Evolutionary conservation across 2,113 vertebrate species (phyloP).

Genomic region (Larimichthys crocea): DNA sequence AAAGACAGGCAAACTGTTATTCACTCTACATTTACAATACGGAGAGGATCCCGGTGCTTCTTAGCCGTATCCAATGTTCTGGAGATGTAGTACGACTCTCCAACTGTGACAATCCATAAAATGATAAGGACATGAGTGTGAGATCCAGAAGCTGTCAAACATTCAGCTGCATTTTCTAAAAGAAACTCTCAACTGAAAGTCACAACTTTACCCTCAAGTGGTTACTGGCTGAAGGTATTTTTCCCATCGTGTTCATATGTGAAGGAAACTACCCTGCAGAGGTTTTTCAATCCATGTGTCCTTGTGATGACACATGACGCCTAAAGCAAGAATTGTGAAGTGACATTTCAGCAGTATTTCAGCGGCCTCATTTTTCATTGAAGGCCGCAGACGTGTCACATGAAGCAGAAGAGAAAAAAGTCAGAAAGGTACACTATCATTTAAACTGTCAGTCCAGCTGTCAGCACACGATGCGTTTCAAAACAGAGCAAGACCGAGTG

Average conservation of each 20-base stretch:
- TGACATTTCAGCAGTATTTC: conserved; percentile 58
- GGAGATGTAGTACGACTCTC: background rate
- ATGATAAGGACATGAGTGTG: background rate
- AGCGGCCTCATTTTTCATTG: conserved; percentile 60
- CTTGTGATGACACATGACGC: conserved; percentile 62
- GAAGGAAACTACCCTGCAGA: conserved; percentile 13
- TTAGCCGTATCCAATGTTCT: background rate
- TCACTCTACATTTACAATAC: background rate
- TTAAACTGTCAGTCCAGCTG: conserved; percentile 65
- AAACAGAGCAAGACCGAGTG: conserved; percentile 20
- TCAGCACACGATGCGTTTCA: conserved; percentile 27
- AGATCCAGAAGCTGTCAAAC: background rate
- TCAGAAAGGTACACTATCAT: conserved; percentile 60
- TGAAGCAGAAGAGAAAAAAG: conserved; percentile 35
- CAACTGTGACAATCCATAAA: background rate
- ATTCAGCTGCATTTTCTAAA: background rate
- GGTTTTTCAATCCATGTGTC: conserved; percentile 46
- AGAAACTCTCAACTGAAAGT: background rate
- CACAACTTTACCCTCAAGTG: background rate
- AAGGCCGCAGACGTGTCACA: conserved; percentile 45
- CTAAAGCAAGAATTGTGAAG: conserved; percentile 41
- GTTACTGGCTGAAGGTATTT: background rate
- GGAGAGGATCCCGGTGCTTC: background rate
- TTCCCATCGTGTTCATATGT: background rate
- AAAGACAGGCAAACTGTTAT: background rate